Percentiles rank a stretch among this genome's conserved stretches.
These are phyloP conservation scores for Microplitis mediator DNA, from an alignment of 1,140 invertebrate genomes.

Conservation along the genomic window DNA sequence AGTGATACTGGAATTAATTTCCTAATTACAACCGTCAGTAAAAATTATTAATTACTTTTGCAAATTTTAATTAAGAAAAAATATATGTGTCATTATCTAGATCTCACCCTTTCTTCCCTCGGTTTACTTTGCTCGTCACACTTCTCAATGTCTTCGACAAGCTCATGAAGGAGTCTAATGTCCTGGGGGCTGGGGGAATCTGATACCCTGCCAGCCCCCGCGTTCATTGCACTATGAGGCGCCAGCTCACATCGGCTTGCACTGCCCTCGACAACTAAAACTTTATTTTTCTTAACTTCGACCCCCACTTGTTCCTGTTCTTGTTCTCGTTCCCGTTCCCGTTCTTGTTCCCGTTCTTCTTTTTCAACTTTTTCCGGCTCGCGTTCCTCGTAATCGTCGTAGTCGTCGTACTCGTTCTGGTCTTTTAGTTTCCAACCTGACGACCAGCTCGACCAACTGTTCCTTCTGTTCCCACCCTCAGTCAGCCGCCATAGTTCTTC, in stretches of 20 bases:
- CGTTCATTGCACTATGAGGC: constrained; percentile 55
- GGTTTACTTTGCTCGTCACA: constrained; percentile 49
- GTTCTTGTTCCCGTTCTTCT: constrained; percentile 27
- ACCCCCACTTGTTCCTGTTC: neutral
- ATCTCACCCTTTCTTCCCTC: constrained; percentile 49
- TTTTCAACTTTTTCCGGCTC: neutral
- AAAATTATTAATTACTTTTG: too few species aligned
- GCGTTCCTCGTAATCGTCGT: constrained; percentile 10
- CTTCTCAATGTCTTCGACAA: constrained; percentile 57
- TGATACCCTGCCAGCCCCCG: constrained; percentile 53
- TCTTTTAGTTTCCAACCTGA: constrained; percentile 16
- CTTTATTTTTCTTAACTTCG: neutral
- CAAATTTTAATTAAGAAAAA: too few species aligned
- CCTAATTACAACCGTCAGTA: too few species aligned
- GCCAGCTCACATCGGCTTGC: constrained; percentile 51
- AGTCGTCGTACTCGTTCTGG: constrained; percentile 4
- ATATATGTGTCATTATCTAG: too few species aligned
- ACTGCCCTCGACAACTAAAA: constrained; percentile 15
- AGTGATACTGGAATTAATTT: too few species aligned
- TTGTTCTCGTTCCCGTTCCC: constrained; percentile 23
- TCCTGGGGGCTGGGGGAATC: constrained; percentile 58
- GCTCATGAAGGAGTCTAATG: constrained; percentile 53
- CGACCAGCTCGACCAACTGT: constrained; percentile 26
- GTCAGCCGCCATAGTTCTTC: constrained; percentile 37
- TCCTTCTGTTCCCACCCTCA: constrained; percentile 32